phyloP scores from a whole-genome alignment of 2,797 vertebrate species.

The Microcaecilia unicolor region DNA sequence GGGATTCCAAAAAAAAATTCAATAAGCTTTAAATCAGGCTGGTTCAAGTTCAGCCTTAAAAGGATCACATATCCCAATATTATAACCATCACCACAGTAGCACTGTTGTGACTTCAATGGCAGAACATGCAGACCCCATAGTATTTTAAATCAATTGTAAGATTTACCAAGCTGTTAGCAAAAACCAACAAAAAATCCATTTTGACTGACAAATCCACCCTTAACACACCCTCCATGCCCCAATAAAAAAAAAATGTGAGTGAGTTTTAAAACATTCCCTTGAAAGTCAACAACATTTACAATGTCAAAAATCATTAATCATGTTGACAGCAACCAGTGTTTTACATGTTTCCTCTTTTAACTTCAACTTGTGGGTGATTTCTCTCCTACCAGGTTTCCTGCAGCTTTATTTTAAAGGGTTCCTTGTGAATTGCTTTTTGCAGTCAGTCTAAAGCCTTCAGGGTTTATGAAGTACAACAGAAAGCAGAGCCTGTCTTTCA shows the following conservation, averaged over 20 bases:
- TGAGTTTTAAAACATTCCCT: constrained; percentile 17
- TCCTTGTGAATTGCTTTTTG: constrained; percentile 73
- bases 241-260: constrained; percentile 27
- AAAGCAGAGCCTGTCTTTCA: constrained; percentile 55
- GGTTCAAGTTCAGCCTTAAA: no score
- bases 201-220: no score
- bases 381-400: constrained; percentile 53
- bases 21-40: no score
- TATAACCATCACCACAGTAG: no score
- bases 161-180: no score
- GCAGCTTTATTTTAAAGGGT: constrained; percentile 52
- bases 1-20: no score
- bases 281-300: constrained; percentile 41
- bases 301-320: constrained; percentile 62
- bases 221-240: no score
- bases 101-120: no score
- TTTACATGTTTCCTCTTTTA: constrained; percentile 44
- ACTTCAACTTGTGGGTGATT: constrained; percentile 41
- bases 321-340: constrained; percentile 48
- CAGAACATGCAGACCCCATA: no score
- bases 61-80: no score
- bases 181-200: no score
- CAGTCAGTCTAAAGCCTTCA: constrained; percentile 57
- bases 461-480: constrained; percentile 51
- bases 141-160: no score